Evolutionary conservation across 23 tunicate species (phyloP).

Genomic region (Trididemnum clinides): DNA sequence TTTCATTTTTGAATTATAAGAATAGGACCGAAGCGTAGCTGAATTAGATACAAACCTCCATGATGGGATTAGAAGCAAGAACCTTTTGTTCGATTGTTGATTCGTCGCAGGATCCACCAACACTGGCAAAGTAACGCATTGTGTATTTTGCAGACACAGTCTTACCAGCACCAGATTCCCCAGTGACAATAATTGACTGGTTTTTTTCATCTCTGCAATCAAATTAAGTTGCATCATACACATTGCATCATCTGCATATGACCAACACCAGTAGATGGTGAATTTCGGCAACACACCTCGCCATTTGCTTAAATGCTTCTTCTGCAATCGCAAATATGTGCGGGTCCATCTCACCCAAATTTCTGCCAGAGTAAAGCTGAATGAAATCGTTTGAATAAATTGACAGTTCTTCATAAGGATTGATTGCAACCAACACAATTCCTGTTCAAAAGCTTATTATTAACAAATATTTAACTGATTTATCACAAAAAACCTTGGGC

Average conservation of each 20-base stretch:
- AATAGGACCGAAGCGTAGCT: too few species aligned
- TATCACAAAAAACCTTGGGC: too few species aligned
- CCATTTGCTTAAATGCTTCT: constrained; percentile 89
- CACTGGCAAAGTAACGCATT: constrained; percentile 96
- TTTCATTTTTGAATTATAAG: too few species aligned
- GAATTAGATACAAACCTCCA: too few species aligned
- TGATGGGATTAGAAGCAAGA: constrained; percentile 95
- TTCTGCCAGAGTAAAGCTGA: constrained; percentile 83
- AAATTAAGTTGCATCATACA: too few species aligned
- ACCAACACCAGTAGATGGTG: too few species aligned
- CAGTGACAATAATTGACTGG: constrained; percentile 98
- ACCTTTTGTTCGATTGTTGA: constrained; percentile 94
- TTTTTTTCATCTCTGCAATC: constrained; percentile 58
- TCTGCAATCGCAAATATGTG: constrained; percentile 96
- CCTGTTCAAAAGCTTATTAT: too few species aligned
- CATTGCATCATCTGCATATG: too few species aligned
- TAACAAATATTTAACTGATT: too few species aligned
- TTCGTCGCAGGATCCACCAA: constrained; percentile 86
- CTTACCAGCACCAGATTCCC: constrained; percentile 99
- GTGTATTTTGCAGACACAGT: constrained; percentile 98
- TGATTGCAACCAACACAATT: constrained; percentile 97
- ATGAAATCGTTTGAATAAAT: constrained; percentile 95
- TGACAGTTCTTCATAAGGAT: constrained; percentile 86
- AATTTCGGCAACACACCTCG: too few species aligned
- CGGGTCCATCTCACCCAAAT: constrained; percentile 95